Evolutionary conservation across 2,888 invertebrate genomes (phyloP), one percentile per base, ranked within the genome.

Genomic region (Brachyptera putata): DNA sequence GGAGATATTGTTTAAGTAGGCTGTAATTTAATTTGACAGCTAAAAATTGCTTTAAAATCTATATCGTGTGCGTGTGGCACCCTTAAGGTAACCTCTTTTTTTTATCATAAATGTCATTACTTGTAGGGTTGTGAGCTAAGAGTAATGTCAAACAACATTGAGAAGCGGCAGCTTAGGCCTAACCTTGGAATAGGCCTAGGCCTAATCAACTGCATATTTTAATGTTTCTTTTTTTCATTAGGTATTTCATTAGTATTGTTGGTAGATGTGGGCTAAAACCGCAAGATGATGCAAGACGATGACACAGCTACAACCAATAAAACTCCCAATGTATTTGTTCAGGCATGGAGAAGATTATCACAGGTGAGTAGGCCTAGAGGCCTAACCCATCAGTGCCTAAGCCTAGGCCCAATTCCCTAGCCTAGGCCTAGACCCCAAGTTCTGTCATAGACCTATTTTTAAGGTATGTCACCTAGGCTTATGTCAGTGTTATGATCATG

Each of bases 211-310:
- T n/a, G n/a, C n/a, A n/a, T n/a, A n/a, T n/a, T n/a, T n/a, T 7
- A 30, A 30, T 30, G 30, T 30, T 30, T 39, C 43, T 11, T 16
- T 18, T 43, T 5, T 43, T 43, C 11, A 21, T 14, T 21, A 43
- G 43, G 43, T 43, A 30, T 5, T 30, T 5, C 11, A 30, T 7
- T 5, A 30, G 5, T 7, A 30, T 5, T 43, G 43, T 11, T 43
- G 18, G 43, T 18, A 11, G 43, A 43, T 43, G 43, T 18, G 18
- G 43, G 11, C 18, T 43, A 5, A 16, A 43, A 14, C 18, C 18
- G 11, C 58, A 61, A 24, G 36, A 82, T 81, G 82, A 85, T 82
- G 82, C 85, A 86, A 79, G 85, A 84, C 76, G 85, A 85, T 73
- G 86, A 86, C 80, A 77, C 84, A 73, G 75, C 79, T 71, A 79